Conservation (phyloP, 2,113 vertebrate genomes). For the Ophiodon elongatus region DNA sequence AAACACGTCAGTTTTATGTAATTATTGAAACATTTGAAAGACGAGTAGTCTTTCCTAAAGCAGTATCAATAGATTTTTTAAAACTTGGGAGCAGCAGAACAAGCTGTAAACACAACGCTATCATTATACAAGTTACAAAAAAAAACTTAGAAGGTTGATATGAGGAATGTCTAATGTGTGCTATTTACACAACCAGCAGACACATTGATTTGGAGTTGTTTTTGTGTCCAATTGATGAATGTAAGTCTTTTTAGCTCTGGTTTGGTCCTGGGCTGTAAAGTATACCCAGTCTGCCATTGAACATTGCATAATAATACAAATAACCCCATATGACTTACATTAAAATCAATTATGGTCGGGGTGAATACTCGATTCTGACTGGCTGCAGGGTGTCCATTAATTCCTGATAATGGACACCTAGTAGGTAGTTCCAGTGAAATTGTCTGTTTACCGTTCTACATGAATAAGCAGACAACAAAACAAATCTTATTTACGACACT, state of each 20-base stretch:
- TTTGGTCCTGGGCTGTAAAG: neutral
- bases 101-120: neutral
- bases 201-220: slow-evolving; percentile 1
- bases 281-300: neutral
- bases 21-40: neutral
- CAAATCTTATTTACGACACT: neutral
- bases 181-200: neutral
- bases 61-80: neutral
- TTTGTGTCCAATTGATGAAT: slow-evolving; percentile 10
- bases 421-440: neutral
- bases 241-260: neutral
- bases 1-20: neutral
- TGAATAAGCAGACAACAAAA: neutral
- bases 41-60: neutral
- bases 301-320: neutral
- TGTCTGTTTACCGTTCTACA: neutral
- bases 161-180: neutral
- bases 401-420: neutral
- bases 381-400: neutral
- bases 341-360: neutral
- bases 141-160: neutral
- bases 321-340: neutral
- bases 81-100: neutral
- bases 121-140: neutral
- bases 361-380: neutral